Evolutionary conservation across 2,888 invertebrate species (phyloP), one percentile per base, ranked within the genome.

Genomic region (Sphaerophoria taeniata): DNA sequence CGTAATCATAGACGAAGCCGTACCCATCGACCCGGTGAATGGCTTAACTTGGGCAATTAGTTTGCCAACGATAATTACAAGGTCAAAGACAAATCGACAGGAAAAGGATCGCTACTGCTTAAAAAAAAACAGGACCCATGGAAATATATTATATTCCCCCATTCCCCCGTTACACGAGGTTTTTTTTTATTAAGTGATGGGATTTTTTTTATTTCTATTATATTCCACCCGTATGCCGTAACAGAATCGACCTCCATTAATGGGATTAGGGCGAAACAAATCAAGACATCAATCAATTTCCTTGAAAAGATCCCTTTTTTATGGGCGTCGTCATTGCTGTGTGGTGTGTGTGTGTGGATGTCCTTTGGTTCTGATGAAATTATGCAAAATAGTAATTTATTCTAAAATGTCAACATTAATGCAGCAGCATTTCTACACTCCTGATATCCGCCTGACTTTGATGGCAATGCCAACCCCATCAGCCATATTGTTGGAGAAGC

Each of bases 311-410:
- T 69, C 71, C 65, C 53, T 56, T 24, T 53, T 33, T 70, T 65
- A 36, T 67, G 67, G 67, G 31, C 31, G 65, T 11, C 24, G 33
- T 45, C 4, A 12, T 12, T 43, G 11, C 31, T 12, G 43, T 24
- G 16, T 58, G 12, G 39, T n/a, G 45, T 14, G 14, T 47, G 33
- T 33, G 47, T 63, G 14, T 34, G 43, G 5, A 6, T 55, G 33
- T 55, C 6, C 33, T 33, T 16, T 3, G 60, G 33, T 5, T 36
- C 24, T 55, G 24, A 24, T 55, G 61, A 55, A 72, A 61, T 73
- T 81, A 81, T 81, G 85, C 77, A 85, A 85, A 81, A 70, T 65
- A 77, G 85, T 85, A 73, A 85, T 85, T 85, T 85, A 85, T 85
- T 85, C 63, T 53, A 70, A 85, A 81, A 81, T 65, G 81, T 85